These are phyloP conservation scores for Dasypolia templi DNA, from an alignment of 2,888 invertebrate species.

Conservation along the genomic window DNA sequence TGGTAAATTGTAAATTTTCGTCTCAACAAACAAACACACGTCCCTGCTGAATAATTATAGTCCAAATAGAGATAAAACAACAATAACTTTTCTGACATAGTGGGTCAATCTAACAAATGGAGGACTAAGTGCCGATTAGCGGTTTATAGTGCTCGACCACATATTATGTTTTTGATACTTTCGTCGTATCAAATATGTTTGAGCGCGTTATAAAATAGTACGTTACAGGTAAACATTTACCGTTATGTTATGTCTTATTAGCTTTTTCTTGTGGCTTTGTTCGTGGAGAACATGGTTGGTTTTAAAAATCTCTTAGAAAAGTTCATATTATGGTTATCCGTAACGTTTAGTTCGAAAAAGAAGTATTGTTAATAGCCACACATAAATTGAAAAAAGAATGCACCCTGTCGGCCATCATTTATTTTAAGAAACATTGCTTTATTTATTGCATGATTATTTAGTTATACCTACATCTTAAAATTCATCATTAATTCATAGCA, in stretches of 20 bases:
- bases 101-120: constrained; percentile 77
- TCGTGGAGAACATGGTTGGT: not conserved
- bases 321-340: not conserved
- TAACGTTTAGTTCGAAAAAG: not conserved
- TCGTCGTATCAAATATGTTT: constrained; percentile 53
- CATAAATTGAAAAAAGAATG: not conserved
- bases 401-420: not conserved
- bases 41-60: not conserved
- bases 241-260: constrained; percentile 48
- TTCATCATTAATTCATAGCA: no score
- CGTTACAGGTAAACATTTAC: constrained; percentile 58
- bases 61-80: constrained; percentile 47
- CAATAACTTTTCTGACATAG: constrained; percentile 62
- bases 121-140: constrained; percentile 75
- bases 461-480: not conserved
- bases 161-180: constrained; percentile 60
- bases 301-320: not conserved
- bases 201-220: constrained; percentile 36
- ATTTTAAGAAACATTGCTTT: not conserved
- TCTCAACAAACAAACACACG: constrained; percentile 32
- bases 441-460: not conserved
- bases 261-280: not conserved
- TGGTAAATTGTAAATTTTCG: not conserved
- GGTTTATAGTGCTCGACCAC: constrained; percentile 68
- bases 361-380: not conserved